phyloP scores from a whole-genome alignment of 2,113 vertebrate genomes.

The Galeopterus variegatus region DNA sequence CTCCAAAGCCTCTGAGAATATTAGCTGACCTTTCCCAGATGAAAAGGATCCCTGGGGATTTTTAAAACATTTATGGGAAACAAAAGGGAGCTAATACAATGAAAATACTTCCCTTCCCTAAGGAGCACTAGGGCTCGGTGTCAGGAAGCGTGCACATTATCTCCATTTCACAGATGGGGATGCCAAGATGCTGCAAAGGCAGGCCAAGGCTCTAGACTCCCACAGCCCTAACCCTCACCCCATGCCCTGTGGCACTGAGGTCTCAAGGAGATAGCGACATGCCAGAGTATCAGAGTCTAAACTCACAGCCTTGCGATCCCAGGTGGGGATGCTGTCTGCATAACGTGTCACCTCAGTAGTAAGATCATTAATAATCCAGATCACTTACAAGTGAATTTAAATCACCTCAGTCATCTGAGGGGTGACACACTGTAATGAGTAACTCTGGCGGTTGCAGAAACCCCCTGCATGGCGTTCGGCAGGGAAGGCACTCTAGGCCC shows the following conservation, averaged over 20 bases:
- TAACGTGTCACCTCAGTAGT: fast-evolving
- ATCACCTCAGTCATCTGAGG: neutral
- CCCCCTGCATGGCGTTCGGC: too few relatives aligned
- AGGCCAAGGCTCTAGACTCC: neutral
- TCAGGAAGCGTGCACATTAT: neutral
- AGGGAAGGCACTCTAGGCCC: fast-evolving
- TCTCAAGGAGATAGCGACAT: fast-evolving
- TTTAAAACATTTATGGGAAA: conserved; percentile 55
- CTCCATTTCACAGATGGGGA: neutral
- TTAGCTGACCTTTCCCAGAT: conserved; percentile 48
- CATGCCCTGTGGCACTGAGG: neutral
- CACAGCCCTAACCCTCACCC: neutral
- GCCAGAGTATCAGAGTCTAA: neutral
- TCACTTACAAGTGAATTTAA: neutral
- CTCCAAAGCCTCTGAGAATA: neutral
- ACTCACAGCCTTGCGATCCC: neutral
- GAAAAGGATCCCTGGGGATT: neutral
- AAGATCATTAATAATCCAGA: neutral
- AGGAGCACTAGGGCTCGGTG: fast-evolving
- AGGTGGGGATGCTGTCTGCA: fast-evolving
- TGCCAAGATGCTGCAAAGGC: neutral
- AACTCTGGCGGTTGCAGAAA: neutral
- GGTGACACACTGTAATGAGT: neutral
- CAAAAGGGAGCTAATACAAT: conserved; percentile 45
- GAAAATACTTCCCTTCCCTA: neutral